Conservation (phyloP, 2,888 invertebrate genomes). For the Cheilosia vulpina region DNA sequence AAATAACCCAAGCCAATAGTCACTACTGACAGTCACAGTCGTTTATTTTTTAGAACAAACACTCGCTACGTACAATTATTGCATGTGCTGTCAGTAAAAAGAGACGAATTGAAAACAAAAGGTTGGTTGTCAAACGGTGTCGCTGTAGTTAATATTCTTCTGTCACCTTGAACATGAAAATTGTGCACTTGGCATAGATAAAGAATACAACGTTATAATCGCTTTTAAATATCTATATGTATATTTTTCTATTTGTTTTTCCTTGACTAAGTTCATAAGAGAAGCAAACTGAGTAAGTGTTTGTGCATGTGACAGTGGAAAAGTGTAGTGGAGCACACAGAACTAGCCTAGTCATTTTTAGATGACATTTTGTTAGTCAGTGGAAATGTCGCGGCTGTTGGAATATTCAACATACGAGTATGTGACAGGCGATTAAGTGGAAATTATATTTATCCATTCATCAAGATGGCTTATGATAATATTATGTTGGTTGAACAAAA, state of each 20-base stretch:
- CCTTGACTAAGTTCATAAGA: neutral
- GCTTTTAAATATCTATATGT: conserved; percentile 34
- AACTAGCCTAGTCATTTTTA: conserved; percentile 51
- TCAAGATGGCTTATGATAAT: neutral
- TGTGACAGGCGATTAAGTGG: conserved; percentile 20
- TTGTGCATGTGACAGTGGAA: conserved; percentile 41
- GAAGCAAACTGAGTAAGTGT: conserved; percentile 13
- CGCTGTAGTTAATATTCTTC: conserved; percentile 63
- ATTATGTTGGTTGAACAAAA: neutral
- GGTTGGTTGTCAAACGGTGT: conserved; percentile 51
- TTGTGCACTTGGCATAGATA: conserved; percentile 72
- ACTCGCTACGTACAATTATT: neutral
- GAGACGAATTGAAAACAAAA: conserved; percentile 54
- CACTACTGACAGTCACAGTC: conserved; percentile 6
- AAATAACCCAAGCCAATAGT: neutral
- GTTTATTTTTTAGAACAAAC: conserved; percentile 2
- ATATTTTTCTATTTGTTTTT: conserved; percentile 22
- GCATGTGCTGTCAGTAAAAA: conserved; percentile 28
- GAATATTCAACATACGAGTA: neutral
- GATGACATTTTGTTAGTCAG: conserved; percentile 55
- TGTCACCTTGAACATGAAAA: conserved; percentile 75
- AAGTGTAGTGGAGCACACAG: conserved; percentile 47
- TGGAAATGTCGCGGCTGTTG: conserved; percentile 15
- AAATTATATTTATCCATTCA: conserved; percentile 20
- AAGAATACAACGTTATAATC: conserved; percentile 46